Evolutionary conservation across 30 jellyfish, hydroid and myxozoan genomes (phyloP), one percentile per base, ranked within the genome.

Genomic region (Turritopsis rubra): DNA sequence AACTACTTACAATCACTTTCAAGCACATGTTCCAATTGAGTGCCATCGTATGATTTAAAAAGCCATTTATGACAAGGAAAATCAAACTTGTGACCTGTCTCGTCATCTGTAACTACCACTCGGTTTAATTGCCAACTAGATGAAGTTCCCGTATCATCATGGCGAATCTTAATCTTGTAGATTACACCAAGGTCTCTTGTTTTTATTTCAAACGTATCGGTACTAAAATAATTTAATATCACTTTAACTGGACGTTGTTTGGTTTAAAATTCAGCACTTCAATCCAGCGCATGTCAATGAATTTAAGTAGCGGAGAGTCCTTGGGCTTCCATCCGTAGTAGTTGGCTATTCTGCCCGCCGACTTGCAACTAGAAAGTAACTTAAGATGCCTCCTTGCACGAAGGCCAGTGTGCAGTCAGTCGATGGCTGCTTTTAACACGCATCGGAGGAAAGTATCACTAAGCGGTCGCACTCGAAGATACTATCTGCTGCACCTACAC

Each of bases 61-160:
- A 89, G 79, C 96, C 96, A 89, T 83, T 87, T 72, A 77, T 79
- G 66, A 68, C 96, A 89, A 31, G 84, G 81, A 52, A 89, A 89
- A 26, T 77, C 79, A 73, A 73, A 84, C 52, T 80, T 74, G 54
- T 75, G 52, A 13, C 80, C 71, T 20, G 78, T 25, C 75, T 29
- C 20, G 0, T 52, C 21, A 79, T 89, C 94, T 71, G 28, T 86
- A 7, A 68, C 19, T n/a, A 68, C 19, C 30, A 68, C 77, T 16
- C 29, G 28, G 77, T 68, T 68, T n/a, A 68, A 22, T n/a, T n/a
- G 30, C 77, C 77, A 68, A n/a, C 77, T 27, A 7, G 77, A 27
- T n/a, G 30, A 68, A 19, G 30, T 27, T n/a, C 77, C 77, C 4
- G 77, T 27, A 19, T 68, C 30, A 27, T 68, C 77, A 19, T 23